Evolutionary conservation across 92 coral and sea anemone genomes (phyloP), one percentile per base, ranked within the genome.

Genomic region (Blastomussa wellsi): DNA sequence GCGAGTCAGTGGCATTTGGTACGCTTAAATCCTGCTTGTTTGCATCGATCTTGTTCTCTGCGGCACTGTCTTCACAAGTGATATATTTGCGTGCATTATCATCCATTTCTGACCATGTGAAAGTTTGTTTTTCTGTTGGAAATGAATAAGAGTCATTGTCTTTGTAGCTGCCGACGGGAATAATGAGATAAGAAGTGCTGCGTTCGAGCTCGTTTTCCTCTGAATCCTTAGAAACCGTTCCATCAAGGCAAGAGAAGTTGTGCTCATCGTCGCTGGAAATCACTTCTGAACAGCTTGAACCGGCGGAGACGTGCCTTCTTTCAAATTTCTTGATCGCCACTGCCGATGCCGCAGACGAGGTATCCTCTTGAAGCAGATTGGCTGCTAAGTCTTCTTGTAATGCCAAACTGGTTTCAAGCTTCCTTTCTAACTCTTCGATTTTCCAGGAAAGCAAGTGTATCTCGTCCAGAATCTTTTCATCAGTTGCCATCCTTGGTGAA

Each of bases 81-180:
- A 62, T 41, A 60, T 38, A 66, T 36, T 85, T 67, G 29, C 48
- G 20, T 3, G 83, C 41, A 28, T 35, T 78, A 64, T 48, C 68
- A 68, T 85, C 88, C 78, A 78, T 64, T 85, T 85, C 88, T 42
- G 82, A 78, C 83, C 82, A 76, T 47, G 67, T 84, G 20, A 94
- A 85, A 71, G 95, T 90, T 94, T 92, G 95, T 80, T 90, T 92
- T 88, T 78, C 70, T 59, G 62, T 36, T 77, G 91, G 87, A 72
- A 79, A 77, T 10, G 88, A 75, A 49, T 74, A 42, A 7, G 83
- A 53, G 76, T 51, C 85, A 17, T 57, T 65, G 44, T 80, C 91
- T 90, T 92, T 90, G 91, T 90, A 87, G 55, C 89, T 68, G 31
- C 91, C 93, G 86, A 91, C 92, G 37, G 98, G 95, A 57, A 94